Conservation (phyloP, 2,797 vertebrate genomes). For the Ctenochaetus hawaiiensis region DNA sequence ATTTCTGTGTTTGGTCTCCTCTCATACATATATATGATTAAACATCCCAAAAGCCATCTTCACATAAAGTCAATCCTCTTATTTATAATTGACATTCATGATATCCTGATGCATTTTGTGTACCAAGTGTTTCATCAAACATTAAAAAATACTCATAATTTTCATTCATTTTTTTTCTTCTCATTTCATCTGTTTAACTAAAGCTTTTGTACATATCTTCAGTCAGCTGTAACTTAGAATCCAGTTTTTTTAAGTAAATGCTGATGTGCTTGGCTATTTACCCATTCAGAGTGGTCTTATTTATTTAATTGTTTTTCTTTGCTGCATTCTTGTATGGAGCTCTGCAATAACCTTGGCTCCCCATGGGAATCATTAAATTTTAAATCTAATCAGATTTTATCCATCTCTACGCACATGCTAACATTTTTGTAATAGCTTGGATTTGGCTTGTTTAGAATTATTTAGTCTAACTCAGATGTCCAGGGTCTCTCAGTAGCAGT, state of each 20-base stretch:
- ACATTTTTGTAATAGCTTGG: not conserved
- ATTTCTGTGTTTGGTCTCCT: not conserved
- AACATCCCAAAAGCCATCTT: not conserved
- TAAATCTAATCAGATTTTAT: slow-evolving; percentile 14
- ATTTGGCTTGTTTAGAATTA: not conserved
- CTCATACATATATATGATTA: not conserved
- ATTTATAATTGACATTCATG: not conserved
- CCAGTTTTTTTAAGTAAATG: not conserved
- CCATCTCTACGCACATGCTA: slow-evolving; percentile 6
- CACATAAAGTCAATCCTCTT: not conserved
- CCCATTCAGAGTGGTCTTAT: not conserved
- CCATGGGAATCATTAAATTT: slow-evolving; percentile 9
- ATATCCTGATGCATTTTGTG: not conserved
- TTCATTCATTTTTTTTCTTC: not conserved
- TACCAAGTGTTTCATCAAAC: not conserved
- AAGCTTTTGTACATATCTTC: not conserved
- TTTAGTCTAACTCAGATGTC: not conserved
- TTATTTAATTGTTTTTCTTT: slow-evolving; percentile 8
- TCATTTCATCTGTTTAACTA: not conserved
- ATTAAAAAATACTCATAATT: not conserved
- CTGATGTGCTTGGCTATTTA: not conserved
- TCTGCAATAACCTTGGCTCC: slow-evolving; percentile 23
- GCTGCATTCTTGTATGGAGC: not conserved
- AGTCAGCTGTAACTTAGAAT: not conserved
- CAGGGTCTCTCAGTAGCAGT: not conserved